Percentiles rank a stretch among this genome's conserved stretches.
Evolutionary conservation across 30 jellyfish, hydroid and myxozoan genomes (phyloP).

Genomic region (Turritopsis dohrnii): DNA sequence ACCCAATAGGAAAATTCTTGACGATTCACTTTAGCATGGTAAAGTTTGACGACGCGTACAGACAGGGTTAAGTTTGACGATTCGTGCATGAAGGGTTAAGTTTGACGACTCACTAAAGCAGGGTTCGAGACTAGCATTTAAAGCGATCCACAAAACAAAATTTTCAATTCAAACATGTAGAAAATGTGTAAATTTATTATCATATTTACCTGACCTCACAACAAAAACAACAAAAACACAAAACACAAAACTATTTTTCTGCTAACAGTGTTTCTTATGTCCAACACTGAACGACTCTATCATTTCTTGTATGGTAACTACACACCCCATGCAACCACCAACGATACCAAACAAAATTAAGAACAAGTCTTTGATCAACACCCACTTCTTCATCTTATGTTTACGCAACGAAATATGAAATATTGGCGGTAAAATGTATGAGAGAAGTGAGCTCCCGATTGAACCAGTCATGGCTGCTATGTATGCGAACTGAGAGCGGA

Average conservation of each 20-base stretch:
- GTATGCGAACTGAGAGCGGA: constrained; percentile 93
- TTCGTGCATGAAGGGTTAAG: no score
- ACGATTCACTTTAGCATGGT: background rate
- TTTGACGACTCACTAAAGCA: no score
- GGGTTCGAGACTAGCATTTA: no score
- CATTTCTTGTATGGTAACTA: constrained; percentile 73
- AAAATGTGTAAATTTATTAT: no score
- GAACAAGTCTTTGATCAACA: constrained; percentile 48
- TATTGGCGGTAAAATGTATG: constrained; percentile 85
- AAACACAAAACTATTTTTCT: no score
- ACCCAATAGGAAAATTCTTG: no score
- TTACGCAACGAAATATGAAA: constrained; percentile 72
- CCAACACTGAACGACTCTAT: constrained; percentile 61
- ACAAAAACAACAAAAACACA: no score
- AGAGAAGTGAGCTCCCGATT: constrained; percentile 83
- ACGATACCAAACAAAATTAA: constrained; percentile 75
- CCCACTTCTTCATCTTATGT: constrained; percentile 42
- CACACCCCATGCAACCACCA: constrained; percentile 82
- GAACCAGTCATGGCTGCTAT: constrained; percentile 94
- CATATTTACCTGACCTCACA: no score
- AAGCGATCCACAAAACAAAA: no score
- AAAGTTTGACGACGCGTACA: background rate
- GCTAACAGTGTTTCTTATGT: constrained; percentile 37
- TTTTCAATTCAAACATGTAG: no score
- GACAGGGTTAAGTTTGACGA: no score